A percentile compares a stretch with the other conserved stretches of the same genome.
These are phyloP conservation scores for Carterocephalus palaemon DNA, from an alignment of 2,888 invertebrate genomes.

Conservation along the genomic window DNA sequence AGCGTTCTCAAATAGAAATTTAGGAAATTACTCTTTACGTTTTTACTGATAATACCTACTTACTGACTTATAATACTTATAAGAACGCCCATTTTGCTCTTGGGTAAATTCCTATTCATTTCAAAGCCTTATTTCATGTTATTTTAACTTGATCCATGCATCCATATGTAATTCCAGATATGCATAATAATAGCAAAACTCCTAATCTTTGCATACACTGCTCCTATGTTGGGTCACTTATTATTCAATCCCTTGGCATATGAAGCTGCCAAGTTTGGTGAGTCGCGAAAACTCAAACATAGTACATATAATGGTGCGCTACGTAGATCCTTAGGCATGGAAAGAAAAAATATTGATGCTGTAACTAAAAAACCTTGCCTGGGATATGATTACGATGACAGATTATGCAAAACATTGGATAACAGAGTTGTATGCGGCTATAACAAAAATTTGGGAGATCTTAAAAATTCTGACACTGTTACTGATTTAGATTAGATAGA, in stretches of 20 bases:
- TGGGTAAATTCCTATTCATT: no score
- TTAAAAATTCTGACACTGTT: slow-evolving; percentile 31
- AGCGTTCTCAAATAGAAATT: no score
- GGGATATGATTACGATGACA: slow-evolving; percentile 52
- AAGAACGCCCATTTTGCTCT: no score
- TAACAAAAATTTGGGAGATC: slow-evolving; percentile 48
- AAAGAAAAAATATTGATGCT: slow-evolving; percentile 5
- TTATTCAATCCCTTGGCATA: slow-evolving; percentile 40
- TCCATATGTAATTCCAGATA: not conserved
- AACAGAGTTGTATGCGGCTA: slow-evolving; percentile 61
- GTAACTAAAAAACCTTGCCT: slow-evolving; percentile 27
- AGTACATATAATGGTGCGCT: not conserved
- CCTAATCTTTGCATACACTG: slow-evolving; percentile 31
- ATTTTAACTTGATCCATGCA: not conserved
- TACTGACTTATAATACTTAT: no score
- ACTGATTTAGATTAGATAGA: slow-evolving; percentile 36
- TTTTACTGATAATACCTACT: no score
- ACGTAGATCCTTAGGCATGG: not conserved
- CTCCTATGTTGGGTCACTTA: slow-evolving; percentile 45
- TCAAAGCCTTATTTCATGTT: no score
- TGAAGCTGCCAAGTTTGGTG: slow-evolving; percentile 36
- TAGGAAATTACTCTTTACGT: no score
- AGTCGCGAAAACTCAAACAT: slow-evolving; percentile 12
- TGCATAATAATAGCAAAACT: not conserved
- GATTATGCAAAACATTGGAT: slow-evolving; percentile 45